Evolutionary conservation across 1,140 invertebrate genomes (phyloP).

Genomic region (Penaeus vannamei): DNA sequence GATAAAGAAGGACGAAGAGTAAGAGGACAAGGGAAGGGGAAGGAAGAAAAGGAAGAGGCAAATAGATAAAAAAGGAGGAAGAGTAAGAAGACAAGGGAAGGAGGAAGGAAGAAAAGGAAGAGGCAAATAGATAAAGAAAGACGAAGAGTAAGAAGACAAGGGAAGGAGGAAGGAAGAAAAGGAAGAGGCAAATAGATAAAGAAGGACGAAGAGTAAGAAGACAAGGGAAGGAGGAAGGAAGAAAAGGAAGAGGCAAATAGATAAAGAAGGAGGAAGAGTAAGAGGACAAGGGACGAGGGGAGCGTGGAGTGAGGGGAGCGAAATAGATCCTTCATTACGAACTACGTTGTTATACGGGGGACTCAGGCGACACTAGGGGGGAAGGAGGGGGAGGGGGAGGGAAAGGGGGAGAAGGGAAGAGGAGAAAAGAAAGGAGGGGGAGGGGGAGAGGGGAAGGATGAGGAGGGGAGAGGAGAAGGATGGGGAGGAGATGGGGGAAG

Average conservation of each 20-base stretch:
- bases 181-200: neutral
- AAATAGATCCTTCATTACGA: too few species aligned
- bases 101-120: neutral
- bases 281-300: neutral
- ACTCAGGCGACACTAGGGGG: neutral
- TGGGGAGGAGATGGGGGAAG: neutral
- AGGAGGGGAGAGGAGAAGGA: neutral
- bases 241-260: neutral
- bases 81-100: neutral
- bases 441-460: neutral
- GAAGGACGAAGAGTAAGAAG: neutral
- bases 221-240: neutral
- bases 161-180: neutral
- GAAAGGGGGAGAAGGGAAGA: neutral
- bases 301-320: neutral
- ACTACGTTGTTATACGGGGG: neutral
- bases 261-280: too few species aligned
- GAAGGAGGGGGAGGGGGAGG: conserved; percentile 21
- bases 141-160: neutral
- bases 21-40: neutral
- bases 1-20: too few species aligned
- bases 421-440: neutral
- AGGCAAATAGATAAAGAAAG: neutral
- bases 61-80: neutral
- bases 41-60: neutral